Evolutionary conservation across 30 jellyfish, hydroid and myxozoan species (phyloP).

Genomic region (Sanderia malayensis): DNA sequence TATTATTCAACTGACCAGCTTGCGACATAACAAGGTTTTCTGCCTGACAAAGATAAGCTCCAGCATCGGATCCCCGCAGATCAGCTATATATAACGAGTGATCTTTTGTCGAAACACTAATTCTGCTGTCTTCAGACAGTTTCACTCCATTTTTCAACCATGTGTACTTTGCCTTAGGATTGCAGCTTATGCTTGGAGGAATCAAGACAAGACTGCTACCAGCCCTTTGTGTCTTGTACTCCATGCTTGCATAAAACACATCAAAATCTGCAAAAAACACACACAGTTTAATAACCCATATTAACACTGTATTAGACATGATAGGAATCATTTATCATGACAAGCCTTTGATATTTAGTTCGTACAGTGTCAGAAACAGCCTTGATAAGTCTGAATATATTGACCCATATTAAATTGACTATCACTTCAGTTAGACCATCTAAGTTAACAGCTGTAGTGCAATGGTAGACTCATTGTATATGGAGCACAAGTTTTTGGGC

Average conservation of each 20-base stretch:
- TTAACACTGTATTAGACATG: too few species aligned
- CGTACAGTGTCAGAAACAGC: too few species aligned
- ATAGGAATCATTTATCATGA: too few species aligned
- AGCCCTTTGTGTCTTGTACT: conserved; percentile 20
- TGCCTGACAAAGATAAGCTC: conserved; percentile 49
- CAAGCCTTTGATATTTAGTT: too few species aligned
- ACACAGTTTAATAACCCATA: too few species aligned
- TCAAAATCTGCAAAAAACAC: conserved; percentile 71
- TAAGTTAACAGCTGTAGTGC: too few species aligned
- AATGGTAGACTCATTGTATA: too few species aligned
- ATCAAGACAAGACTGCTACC: conserved; percentile 24
- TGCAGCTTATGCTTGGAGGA: conserved; percentile 38
- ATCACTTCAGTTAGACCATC: too few species aligned
- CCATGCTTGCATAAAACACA: conserved; percentile 2
- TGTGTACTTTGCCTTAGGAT: conserved; percentile 60
- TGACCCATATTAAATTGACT: too few species aligned
- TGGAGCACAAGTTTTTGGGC: too few species aligned
- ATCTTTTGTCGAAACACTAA: conserved; percentile 44
- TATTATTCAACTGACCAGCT: conserved; percentile 40
- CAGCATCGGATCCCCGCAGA: conserved; percentile 47
- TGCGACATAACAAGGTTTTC: conserved; percentile 55
- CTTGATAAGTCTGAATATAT: too few species aligned
- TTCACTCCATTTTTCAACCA: conserved; percentile 72
- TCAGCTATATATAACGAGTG: conserved; percentile 67
- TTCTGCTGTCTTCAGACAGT: conserved; percentile 49